Base-by-base conservation (phyloP, 2,113 vertebrate species). In the Egretta garzetta region DNA sequence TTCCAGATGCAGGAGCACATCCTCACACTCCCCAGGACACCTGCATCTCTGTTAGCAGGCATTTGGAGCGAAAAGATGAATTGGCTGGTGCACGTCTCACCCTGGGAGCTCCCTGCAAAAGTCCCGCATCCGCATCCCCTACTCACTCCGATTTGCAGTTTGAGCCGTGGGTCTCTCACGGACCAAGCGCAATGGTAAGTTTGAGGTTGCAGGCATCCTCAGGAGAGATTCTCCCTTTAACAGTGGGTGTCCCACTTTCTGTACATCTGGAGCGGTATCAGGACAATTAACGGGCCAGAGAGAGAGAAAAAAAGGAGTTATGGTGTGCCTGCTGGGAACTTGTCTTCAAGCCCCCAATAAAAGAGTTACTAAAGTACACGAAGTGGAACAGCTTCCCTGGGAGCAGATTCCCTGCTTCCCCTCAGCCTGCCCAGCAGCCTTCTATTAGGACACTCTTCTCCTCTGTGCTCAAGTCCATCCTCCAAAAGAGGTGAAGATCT, bases 141-240 rank as follows among this genome's bases (percentile, higher is more conserved):
- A 1, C 16, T 72, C 53, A 17, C 63, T 62, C 24, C 0, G 6
- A 24, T 6, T 0, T 47, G 66, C 63, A 35, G 20, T 19, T 3
- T 3, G 43, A 83, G 47, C 62, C 0, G 5, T 1, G 39, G 21
- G 53, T 33, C 27, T 49, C 33, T 3, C 15, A 0, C 0, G 1
- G 43, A 58, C 50, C 52, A 3, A 30, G 63, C 0, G 1, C 35
- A 19, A 28, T 7, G 15, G 5, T 15, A 7, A 8, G 23, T 32
- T 27, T 0, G 1, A 64, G 86, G 12, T 2, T 10, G 3, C 21
- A 8, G 37, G 28, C 33, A 33, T n/a, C 64, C 60, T 20, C 4
- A 10, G 74, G 59, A 1, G 4, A 55, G 24, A 17, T 1, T 1
- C 37, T 75, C 60, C 41, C 60, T 35, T 41, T 18, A 11, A n/a